Base-by-base conservation (phyloP, 2,888 invertebrate species). In the Nymphalis c-album region DNA sequence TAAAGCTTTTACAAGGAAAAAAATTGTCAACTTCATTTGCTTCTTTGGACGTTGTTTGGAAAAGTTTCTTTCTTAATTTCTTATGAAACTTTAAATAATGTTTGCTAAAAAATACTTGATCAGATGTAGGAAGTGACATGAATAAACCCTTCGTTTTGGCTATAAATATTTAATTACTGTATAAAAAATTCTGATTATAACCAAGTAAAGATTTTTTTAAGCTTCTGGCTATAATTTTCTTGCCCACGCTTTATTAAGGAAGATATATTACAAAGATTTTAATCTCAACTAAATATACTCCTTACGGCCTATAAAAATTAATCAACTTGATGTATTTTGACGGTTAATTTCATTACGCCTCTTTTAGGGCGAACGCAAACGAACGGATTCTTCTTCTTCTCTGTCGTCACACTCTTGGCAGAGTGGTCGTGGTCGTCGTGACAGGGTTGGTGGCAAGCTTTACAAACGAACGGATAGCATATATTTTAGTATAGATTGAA, bases 271-370 rank as follows among this genome's bases (percentile, higher is more conserved):
- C 68, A 59, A 70, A 75, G 79, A 80, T 80, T 61, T 60, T 68
- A 71, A 80, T 82, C 79, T 73, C 51, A 26, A 73, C 75, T 85
- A 85, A 88, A 86, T 85, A 83, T 83, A 80, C 76, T 75, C 78
- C 81, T 76, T 77, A 78, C 77, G 78, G 77, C 72, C 75, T 71
- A 80, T 85, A 83, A 87, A 87, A 86, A 86, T 83, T 83, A 86
- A 87, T 87, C 80, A 84, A 81, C 73, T 74, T 71, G 73, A 77
- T 75, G 74, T 77, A 74, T 76, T 78, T 80, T 77, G 68, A 70
- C 66, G 57, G 48, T 77, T 76, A 74, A 69, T 77, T 74, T 74
- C 67, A 69, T 74, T 70, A 72, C 53, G 67, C 73, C 71, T 78
- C 76, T 76, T 77, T 67, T 71, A 77, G 85, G 87, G 84, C 75